Evolutionary conservation across 2,797 vertebrate genomes (phyloP).

Genomic region (Coregonus suidteri): DNA sequence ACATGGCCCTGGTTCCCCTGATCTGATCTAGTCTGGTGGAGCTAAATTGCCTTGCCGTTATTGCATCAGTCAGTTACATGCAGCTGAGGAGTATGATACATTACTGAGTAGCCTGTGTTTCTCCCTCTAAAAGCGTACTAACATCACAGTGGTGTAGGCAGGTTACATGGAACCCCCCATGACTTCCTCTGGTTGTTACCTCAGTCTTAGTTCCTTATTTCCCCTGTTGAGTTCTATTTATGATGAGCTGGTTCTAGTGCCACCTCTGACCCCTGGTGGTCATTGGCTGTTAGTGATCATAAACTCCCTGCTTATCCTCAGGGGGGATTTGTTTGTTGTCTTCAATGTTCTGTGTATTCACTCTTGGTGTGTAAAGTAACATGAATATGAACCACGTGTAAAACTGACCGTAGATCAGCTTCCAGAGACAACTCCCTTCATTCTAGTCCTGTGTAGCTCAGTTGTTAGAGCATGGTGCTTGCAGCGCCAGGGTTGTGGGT

Average conservation of each 20-base stretch:
- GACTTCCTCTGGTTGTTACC: not conserved
- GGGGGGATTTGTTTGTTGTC: too few species aligned
- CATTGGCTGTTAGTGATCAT: not conserved
- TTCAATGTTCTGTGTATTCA: too few species aligned
- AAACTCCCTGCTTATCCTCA: not conserved
- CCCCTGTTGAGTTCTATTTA: not conserved
- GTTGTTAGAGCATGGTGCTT: too few species aligned
- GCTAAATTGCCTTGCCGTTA: not conserved
- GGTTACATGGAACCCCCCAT: not conserved
- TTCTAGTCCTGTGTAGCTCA: too few species aligned
- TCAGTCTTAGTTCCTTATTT: not conserved
- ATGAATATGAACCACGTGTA: too few species aligned
- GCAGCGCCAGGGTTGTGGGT: too few species aligned
- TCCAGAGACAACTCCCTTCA: too few species aligned
- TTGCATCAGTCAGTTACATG: not conserved
- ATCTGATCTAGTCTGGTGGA: not conserved
- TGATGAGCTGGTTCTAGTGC: not conserved
- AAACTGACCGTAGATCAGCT: too few species aligned
- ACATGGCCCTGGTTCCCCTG: too few species aligned
- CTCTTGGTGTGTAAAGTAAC: too few species aligned
- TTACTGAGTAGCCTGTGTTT: not conserved
- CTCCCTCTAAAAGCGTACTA: not conserved
- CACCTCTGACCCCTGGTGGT: slow-evolving; percentile 55
- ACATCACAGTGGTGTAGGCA: not conserved
- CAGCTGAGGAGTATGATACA: not conserved